Evolutionary conservation across 1,140 invertebrate genomes (phyloP).

Genomic region (Sipha flava): DNA sequence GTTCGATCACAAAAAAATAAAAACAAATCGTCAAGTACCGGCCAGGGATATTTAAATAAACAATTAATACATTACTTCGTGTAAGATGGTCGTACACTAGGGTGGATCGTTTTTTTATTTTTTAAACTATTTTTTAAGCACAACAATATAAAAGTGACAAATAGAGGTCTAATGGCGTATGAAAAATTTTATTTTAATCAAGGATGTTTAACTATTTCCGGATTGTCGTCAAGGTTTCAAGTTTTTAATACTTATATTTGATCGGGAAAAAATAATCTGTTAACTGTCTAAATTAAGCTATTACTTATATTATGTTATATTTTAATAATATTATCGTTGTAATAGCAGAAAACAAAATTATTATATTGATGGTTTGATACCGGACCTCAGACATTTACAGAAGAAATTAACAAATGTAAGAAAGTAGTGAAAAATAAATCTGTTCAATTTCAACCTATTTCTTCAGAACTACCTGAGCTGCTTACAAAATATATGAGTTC

Average conservation of each 20-base stretch:
- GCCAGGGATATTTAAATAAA: too few species aligned
- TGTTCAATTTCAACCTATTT: constrained; percentile 36
- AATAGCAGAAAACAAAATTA: too few species aligned
- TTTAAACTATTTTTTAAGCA: background rate
- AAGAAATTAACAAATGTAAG: constrained; percentile 37
- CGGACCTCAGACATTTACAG: constrained; percentile 37
- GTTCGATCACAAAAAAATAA: too few species aligned
- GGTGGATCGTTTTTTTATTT: background rate
- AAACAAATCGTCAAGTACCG: too few species aligned
- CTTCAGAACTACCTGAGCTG: background rate
- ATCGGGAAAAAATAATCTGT: background rate
- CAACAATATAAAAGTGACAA: background rate
- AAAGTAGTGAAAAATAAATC: constrained; percentile 37
- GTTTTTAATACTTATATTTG: background rate
- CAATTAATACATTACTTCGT: too few species aligned
- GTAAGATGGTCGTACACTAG: too few species aligned
- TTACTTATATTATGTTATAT: too few species aligned
- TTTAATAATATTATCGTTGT: too few species aligned
- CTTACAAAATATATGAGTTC: constrained; percentile 35
- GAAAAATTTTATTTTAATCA: background rate
- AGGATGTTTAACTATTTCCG: background rate
- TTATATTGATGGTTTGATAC: constrained; percentile 38
- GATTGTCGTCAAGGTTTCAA: background rate
- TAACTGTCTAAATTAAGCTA: background rate
- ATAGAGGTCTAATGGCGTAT: background rate